These are phyloP conservation scores for Syngnathus rostellatus DNA, from an alignment of 2,797 vertebrate species.

Conservation along the genomic window DNA sequence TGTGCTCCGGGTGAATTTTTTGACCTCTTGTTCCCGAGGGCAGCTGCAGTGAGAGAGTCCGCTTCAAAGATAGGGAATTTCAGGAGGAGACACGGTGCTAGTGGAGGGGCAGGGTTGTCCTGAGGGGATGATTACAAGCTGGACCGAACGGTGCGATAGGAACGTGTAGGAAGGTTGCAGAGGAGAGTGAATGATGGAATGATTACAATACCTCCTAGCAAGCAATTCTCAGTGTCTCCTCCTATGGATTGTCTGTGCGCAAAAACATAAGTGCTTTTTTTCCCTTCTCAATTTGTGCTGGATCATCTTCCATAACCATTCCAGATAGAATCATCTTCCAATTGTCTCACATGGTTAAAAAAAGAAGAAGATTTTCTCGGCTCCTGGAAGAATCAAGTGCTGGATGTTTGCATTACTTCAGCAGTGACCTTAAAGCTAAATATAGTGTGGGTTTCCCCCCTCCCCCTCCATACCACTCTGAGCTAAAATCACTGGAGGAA, in stretches of 20 bases:
- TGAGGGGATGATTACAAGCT: conserved; percentile 57
- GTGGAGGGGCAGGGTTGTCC: conserved; percentile 41
- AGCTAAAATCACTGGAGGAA: conserved; percentile 46
- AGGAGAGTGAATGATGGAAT: conserved; percentile 40
- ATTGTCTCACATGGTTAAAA: neutral
- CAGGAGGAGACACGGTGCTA: conserved; percentile 33
- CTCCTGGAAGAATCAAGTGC: neutral
- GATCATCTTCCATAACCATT: conserved; percentile 44
- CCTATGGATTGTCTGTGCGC: conserved; percentile 27
- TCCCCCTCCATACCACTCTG: conserved; percentile 30
- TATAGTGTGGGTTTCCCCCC: neutral
- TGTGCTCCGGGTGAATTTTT: conserved; percentile 26
- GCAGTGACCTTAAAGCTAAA: neutral
- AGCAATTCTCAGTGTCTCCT: conserved; percentile 48
- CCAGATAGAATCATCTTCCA: conserved; percentile 21
- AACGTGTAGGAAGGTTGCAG: conserved; percentile 24
- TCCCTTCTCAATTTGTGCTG: conserved; percentile 37
- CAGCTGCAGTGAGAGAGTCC: neutral
- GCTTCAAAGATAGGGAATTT: conserved; percentile 17
- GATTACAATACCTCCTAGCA: conserved; percentile 48
- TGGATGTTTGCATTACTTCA: neutral
- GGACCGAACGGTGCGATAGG: conserved; percentile 40
- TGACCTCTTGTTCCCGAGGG: conserved; percentile 17
- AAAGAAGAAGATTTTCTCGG: neutral
- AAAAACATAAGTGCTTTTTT: conserved; percentile 35